Conservation (phyloP, 2,888 invertebrate genomes). For the Tachina grossa region DNA sequence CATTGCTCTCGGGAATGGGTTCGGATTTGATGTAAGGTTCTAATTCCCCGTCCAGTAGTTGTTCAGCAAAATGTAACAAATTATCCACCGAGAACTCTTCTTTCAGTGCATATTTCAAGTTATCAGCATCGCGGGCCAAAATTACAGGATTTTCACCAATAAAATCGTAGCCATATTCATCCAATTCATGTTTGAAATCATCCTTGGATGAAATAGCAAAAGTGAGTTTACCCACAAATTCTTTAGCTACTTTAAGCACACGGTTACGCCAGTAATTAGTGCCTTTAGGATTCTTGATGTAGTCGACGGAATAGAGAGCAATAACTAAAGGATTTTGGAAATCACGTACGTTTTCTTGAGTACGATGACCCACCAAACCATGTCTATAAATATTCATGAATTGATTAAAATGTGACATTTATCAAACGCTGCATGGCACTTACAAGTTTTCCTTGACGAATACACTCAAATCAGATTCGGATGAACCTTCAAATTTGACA, state of each 20-base stretch:
- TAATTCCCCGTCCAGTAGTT: slow-evolving; percentile 91
- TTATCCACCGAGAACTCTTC: slow-evolving; percentile 95
- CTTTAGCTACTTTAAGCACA: slow-evolving; percentile 89
- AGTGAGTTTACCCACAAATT: slow-evolving; percentile 84
- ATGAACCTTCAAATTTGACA: slow-evolving; percentile 89
- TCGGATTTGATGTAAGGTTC: slow-evolving; percentile 98
- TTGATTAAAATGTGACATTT: background rate
- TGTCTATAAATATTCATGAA: slow-evolving; percentile 85
- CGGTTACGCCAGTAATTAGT: slow-evolving; percentile 99
- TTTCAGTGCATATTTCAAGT: slow-evolving; percentile 94
- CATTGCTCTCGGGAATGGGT: slow-evolving; percentile 92
- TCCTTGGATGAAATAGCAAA: slow-evolving; percentile 97
- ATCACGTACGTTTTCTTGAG: slow-evolving; percentile 91
- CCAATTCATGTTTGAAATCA: slow-evolving; percentile 96
- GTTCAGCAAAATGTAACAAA: slow-evolving; percentile 92
- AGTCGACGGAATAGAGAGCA: slow-evolving; percentile 97
- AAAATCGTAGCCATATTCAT: slow-evolving; percentile 95
- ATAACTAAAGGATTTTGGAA: slow-evolving; percentile 95
- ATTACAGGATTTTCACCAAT: slow-evolving; percentile 95
- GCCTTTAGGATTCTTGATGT: slow-evolving; percentile 97
- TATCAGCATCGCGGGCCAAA: slow-evolving; percentile 91
- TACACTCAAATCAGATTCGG: slow-evolving; percentile 87
- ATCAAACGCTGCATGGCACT: slow-evolving; percentile 76
- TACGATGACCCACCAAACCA: slow-evolving; percentile 96
- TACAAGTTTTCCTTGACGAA: slow-evolving; percentile 95